Evolutionary conservation across 2,888 invertebrate species (phyloP).

Genomic region (Diplazon laetatorius): DNA sequence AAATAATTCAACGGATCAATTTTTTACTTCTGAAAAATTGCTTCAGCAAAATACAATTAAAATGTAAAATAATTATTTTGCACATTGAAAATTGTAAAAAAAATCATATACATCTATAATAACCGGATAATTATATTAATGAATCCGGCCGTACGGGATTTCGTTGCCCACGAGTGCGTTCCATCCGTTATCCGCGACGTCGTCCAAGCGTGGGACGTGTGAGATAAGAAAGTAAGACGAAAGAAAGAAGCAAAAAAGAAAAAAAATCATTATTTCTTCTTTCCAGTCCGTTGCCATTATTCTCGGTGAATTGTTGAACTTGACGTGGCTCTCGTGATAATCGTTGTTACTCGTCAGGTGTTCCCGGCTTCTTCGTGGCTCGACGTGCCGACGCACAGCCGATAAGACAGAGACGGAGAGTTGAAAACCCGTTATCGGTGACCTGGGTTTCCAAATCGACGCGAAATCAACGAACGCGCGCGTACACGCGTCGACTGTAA

Average conservation of each 20-base stretch:
- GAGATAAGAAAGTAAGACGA: too few relatives aligned
- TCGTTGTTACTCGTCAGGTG: constrained; percentile 4
- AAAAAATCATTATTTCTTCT: neutral
- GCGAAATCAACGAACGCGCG: constrained; percentile 26
- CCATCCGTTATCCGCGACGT: neutral
- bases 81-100: too few relatives aligned
- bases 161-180: too few relatives aligned
- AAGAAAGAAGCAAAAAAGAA: constrained; percentile 1
- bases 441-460: constrained; percentile 47
- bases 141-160: too few relatives aligned
- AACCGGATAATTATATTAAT: too few relatives aligned
- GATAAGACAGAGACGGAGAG: neutral
- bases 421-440: constrained; percentile 21
- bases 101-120: too few relatives aligned
- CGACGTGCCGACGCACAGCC: neutral
- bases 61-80: too few relatives aligned
- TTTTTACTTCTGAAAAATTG: too few relatives aligned
- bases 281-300: neutral
- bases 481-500: constrained; percentile 19
- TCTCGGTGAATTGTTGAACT: neutral
- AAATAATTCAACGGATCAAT: too few relatives aligned
- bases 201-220: neutral
- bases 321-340: constrained; percentile 6
- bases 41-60: too few relatives aligned
- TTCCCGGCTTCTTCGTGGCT: neutral